Evolutionary conservation across 2,888 invertebrate species (phyloP).

Genomic region (Psylliodes chrysocephalus): DNA sequence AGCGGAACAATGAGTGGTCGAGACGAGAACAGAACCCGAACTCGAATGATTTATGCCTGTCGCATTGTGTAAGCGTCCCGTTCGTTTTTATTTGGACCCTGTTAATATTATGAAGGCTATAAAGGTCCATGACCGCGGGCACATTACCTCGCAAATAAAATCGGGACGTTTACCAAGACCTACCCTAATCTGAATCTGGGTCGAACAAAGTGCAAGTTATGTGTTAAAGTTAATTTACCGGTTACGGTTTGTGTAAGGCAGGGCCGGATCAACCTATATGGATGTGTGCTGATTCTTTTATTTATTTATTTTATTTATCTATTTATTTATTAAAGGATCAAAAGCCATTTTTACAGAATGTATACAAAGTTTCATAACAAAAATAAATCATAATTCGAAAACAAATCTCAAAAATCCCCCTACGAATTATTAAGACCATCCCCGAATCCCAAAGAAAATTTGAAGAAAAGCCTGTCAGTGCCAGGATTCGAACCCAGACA

Average conservation of each 20-base stretch:
- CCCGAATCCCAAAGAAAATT: no score
- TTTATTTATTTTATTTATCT: neutral
- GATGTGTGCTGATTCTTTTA: neutral
- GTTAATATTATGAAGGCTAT: conserved; percentile 22
- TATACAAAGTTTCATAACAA: no score
- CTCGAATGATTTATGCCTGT: conserved; percentile 20
- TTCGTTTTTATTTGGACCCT: conserved; percentile 25
- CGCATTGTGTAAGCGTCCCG: conserved; percentile 14
- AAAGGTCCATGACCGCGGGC: conserved; percentile 30
- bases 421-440: no score
- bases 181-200: conserved; percentile 35
- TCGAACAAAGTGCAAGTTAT: conserved; percentile 31
- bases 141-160: conserved; percentile 31
- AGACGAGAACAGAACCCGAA: conserved; percentile 1
- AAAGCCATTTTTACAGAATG: no score
- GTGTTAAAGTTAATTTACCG: conserved; percentile 21
- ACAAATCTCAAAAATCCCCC: no score
- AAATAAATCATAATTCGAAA: no score
- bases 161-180: conserved; percentile 34
- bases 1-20: no score
- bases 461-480: no score
- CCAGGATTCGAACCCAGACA: no score
- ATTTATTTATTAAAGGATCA: no score
- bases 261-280: neutral
- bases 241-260: conserved; percentile 10